phyloP scores from a whole-genome alignment of 2,113 vertebrate species.

The Terrapene triunguis region DNA sequence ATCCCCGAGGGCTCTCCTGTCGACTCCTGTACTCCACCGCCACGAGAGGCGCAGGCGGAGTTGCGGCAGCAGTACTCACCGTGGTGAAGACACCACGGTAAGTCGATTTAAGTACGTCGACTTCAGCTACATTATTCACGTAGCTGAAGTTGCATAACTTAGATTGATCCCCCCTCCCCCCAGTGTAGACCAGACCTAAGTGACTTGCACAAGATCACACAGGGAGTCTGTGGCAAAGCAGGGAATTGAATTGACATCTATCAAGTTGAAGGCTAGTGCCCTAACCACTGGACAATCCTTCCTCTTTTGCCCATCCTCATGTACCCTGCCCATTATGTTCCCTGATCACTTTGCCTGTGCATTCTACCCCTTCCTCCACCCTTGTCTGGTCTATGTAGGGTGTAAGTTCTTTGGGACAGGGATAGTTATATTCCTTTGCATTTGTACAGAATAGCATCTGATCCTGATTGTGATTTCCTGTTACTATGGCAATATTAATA shows the following conservation, averaged over 20 bases:
- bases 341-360: not conserved
- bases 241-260: not conserved
- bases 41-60: too few relatives aligned
- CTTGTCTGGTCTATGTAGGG: not conserved
- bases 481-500: not conserved
- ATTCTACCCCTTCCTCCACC: not conserved
- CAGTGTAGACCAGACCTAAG: too few relatives aligned
- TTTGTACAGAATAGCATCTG: fast-evolving
- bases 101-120: too few relatives aligned
- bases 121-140: too few relatives aligned
- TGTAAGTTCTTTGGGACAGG: not conserved
- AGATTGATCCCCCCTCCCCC: too few relatives aligned
- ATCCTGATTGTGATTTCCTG: not conserved
- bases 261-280: not conserved
- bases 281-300: fast-evolving
- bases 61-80: too few relatives aligned
- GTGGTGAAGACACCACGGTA: too few relatives aligned
- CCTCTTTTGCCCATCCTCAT: not conserved
- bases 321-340: not conserved
- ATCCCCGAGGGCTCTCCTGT: too few relatives aligned
- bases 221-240: not conserved
- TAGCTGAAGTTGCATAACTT: too few relatives aligned
- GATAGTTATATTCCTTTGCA: not conserved
- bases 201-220: not conserved
- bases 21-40: too few relatives aligned